A percentile compares a stretch with the other conserved stretches of the same genome.
phyloP scores from a whole-genome alignment of 2,888 invertebrate species.

The Tinea pellionella region DNA sequence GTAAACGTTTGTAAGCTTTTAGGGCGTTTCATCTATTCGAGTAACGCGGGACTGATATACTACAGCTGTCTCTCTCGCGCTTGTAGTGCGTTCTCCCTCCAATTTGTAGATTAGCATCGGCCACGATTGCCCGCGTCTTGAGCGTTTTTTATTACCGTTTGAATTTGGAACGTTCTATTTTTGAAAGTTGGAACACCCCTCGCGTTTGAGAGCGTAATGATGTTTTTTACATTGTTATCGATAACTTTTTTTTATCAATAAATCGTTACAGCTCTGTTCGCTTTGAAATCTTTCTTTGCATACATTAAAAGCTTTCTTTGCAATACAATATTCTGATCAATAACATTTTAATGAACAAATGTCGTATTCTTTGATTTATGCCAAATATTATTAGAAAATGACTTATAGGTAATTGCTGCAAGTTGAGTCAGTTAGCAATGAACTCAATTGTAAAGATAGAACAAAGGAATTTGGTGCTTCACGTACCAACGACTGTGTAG shows the following conservation, averaged over 20 bases:
- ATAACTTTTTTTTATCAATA: neutral
- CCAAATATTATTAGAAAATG: too few relatives aligned
- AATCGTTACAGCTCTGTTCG: neutral
- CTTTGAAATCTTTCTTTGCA: neutral
- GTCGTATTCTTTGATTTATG: too few relatives aligned
- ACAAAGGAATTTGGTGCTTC: too few relatives aligned
- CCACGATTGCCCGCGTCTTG: conserved; percentile 52
- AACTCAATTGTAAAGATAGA: too few relatives aligned
- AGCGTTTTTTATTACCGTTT: conserved; percentile 50
- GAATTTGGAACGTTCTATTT: conserved; percentile 15
- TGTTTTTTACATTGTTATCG: conserved; percentile 1
- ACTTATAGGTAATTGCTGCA: too few relatives aligned
- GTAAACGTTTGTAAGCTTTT: neutral
- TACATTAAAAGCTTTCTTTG: too few relatives aligned
- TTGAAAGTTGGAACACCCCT: conserved; percentile 1
- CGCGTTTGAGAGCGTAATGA: neutral
- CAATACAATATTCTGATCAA: too few relatives aligned
- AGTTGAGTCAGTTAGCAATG: too few relatives aligned
- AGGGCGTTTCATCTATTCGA: neutral
- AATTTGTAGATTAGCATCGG: conserved; percentile 44
- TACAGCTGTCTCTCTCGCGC: conserved; percentile 24
- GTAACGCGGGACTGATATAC: neutral
- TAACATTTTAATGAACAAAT: too few relatives aligned
- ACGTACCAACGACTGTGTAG: too few relatives aligned
- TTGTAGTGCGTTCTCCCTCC: conserved; percentile 26